These are phyloP conservation scores for Oreochromis spilurus DNA, from an alignment of 2,113 vertebrate species.

Conservation along the genomic window DNA sequence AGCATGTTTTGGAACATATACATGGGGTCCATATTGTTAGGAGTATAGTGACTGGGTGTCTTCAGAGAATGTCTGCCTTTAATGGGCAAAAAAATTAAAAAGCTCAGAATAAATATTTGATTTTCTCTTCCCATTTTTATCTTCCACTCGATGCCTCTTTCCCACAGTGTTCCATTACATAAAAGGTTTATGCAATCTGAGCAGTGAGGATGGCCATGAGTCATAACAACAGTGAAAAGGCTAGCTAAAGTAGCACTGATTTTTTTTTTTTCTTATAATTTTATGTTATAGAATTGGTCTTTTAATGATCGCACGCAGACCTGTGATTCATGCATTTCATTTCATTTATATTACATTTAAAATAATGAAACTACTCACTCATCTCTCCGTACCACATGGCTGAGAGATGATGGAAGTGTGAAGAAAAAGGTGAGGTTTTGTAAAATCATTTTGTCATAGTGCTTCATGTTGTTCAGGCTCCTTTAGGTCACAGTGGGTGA, in stretches of 20 bases:
- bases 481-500: neutral
- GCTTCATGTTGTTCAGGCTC: neutral
- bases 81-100: constrained; percentile 47
- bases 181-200: constrained; percentile 76
- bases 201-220: constrained; percentile 65
- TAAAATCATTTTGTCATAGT: neutral
- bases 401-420: neutral
- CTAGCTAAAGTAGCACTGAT: constrained; percentile 60
- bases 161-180: constrained; percentile 73
- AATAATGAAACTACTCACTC: neutral
- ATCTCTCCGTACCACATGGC: neutral
- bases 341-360: neutral
- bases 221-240: constrained; percentile 63
- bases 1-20: neutral
- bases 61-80: constrained; percentile 29
- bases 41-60: neutral
- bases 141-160: constrained; percentile 68
- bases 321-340: neutral
- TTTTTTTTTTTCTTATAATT: constrained; percentile 28
- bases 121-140: constrained; percentile 71
- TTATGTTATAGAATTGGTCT: constrained; percentile 4
- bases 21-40: neutral
- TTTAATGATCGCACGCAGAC: neutral
- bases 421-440: neutral
- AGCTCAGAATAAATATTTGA: constrained; percentile 73